These are phyloP conservation scores for Vanessa cardui DNA, from an alignment of 2,888 invertebrate genomes.

Conservation along the genomic window DNA sequence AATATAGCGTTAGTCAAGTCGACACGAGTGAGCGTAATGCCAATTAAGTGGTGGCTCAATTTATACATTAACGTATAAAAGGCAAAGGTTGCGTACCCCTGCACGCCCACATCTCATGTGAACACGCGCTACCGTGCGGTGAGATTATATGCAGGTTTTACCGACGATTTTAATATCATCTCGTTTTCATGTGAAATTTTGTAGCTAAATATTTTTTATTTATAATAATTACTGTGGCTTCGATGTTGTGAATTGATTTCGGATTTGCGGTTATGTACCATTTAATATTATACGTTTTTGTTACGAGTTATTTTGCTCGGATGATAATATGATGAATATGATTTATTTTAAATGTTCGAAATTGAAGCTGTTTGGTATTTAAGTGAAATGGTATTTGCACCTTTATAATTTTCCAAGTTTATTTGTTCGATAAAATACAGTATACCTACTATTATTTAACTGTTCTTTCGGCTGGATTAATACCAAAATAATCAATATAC, in stretches of 20 bases:
- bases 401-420: too few species aligned
- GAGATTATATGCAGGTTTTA: slow-evolving; percentile 12
- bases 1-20: slow-evolving; percentile 20
- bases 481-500: too few species aligned
- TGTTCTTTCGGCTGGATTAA: too few species aligned
- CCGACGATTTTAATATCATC: slow-evolving; percentile 2
- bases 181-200: slow-evolving; percentile 5
- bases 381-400: too few species aligned
- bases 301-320: not conserved
- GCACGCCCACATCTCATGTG: slow-evolving; percentile 23
- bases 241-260: slow-evolving; percentile 1
- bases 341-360: too few species aligned
- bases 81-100: slow-evolving; percentile 39
- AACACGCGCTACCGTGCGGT: slow-evolving; percentile 18
- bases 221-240: not conserved
- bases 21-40: slow-evolving; percentile 27
- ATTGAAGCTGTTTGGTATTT: too few species aligned
- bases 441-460: too few species aligned
- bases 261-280: not conserved
- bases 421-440: too few species aligned
- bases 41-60: slow-evolving; percentile 30
- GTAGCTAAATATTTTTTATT: not conserved
- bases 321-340: not conserved
- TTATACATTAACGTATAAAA: slow-evolving; percentile 38
- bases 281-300: not conserved